These are phyloP conservation scores for Myotis yumanensis DNA, from an alignment of 2,113 vertebrate genomes.

Conservation along the genomic window DNA sequence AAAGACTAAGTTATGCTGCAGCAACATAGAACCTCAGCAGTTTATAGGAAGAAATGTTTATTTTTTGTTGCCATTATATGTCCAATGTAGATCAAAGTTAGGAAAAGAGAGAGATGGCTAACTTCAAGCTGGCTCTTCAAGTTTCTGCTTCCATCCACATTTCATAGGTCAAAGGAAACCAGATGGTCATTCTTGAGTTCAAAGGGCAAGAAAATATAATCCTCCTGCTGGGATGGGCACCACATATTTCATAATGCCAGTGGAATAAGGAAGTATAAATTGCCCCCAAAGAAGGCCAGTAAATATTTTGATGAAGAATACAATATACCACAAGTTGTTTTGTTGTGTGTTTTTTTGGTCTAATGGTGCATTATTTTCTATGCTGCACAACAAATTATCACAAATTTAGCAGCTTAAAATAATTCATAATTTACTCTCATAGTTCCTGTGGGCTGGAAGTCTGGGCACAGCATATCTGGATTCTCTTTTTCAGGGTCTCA, in stretches of 20 bases:
- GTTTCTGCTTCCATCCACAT: neutral
- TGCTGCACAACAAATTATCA: neutral
- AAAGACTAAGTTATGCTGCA: neutral
- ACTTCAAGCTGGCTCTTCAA: neutral
- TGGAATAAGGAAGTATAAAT: neutral
- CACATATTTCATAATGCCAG: neutral
- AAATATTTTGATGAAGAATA: constrained; percentile 22
- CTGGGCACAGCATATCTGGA: neutral
- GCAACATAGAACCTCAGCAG: neutral
- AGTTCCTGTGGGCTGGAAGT: neutral
- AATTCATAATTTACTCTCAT: neutral
- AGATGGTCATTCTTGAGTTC: neutral
- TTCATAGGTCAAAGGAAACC: neutral
- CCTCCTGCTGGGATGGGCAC: neutral
- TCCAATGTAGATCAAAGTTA: neutral
- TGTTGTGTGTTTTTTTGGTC: too few relatives aligned
- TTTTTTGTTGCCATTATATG: neutral
- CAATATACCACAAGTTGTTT: neutral
- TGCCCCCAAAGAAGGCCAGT: neutral
- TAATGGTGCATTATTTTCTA: neutral
- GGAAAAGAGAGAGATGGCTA: neutral
- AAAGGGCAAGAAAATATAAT: neutral
- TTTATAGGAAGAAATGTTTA: neutral
- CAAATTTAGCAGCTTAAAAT: neutral
- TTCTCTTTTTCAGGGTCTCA: neutral